phyloP scores from a whole-genome alignment of 2,797 vertebrate species.

The Dallia pectoralis region DNA sequence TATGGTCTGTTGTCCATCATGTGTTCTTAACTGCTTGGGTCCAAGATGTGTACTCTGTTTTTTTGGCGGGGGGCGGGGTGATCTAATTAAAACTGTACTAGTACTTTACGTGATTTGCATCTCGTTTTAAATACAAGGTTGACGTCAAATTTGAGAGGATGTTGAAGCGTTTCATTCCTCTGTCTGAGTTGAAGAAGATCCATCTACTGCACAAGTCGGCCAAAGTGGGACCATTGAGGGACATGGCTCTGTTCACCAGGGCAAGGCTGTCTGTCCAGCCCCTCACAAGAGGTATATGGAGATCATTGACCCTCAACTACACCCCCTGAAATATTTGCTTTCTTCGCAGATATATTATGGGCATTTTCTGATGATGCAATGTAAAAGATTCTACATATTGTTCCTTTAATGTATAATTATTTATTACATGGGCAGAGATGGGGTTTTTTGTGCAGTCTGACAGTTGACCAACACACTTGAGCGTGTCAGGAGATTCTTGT shows the following conservation, averaged over 20 bases:
- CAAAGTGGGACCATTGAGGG: constrained; percentile 79
- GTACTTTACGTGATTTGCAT: neutral
- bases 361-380: too few species aligned
- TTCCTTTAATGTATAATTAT: too few species aligned
- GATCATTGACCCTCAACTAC: neutral
- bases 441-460: too few species aligned
- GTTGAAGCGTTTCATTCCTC: constrained; percentile 85
- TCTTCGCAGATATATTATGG: too few species aligned
- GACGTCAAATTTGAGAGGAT: constrained; percentile 91
- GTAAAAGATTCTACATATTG: too few species aligned
- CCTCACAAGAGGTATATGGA: constrained; percentile 79
- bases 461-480: too few species aligned
- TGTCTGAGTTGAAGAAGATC: constrained; percentile 87
- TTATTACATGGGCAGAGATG: too few species aligned
- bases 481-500: too few species aligned
- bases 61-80: too few species aligned
- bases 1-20: constrained; percentile 38
- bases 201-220: constrained; percentile 81
- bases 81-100: neutral
- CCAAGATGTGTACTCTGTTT: neutral
- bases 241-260: constrained; percentile 84
- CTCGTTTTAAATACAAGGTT: constrained; percentile 72
- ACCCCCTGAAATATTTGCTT: too few species aligned
- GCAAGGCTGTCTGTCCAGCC: constrained; percentile 91
- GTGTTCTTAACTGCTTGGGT: neutral